phyloP scores from a whole-genome alignment of 2,888 invertebrate genomes.

The Ormyrus nitidulus region DNA sequence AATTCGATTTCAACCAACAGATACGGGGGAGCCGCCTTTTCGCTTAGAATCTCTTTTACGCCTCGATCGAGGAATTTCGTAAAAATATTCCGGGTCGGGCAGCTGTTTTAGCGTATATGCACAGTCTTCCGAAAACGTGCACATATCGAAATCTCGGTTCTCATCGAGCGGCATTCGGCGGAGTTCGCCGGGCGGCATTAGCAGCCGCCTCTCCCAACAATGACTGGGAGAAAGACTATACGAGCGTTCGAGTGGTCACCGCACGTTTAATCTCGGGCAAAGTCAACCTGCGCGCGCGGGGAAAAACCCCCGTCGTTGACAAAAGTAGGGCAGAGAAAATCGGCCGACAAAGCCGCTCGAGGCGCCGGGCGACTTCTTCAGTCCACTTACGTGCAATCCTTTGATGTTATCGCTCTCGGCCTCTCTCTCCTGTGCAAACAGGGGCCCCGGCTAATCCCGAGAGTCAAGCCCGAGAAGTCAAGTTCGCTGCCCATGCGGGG shows the following conservation, averaged over 20 bases:
- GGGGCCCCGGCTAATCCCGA: constrained; percentile 64
- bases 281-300: background rate
- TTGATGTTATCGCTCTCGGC: constrained; percentile 61
- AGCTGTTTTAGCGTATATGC: too few species aligned
- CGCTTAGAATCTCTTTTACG: too few species aligned
- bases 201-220: constrained; percentile 32
- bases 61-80: too few species aligned
- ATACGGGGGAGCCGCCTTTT: too few species aligned
- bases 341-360: background rate
- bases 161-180: background rate
- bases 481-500: constrained; percentile 50
- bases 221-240: background rate
- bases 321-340: background rate
- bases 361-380: constrained; percentile 2
- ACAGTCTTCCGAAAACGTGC: too few species aligned
- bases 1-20: too few species aligned
- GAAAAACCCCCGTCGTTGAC: background rate
- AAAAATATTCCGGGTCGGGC: too few species aligned
- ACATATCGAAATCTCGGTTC: too few species aligned
- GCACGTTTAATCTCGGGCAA: background rate
- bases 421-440: constrained; percentile 42
- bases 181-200: background rate
- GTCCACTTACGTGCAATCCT: constrained; percentile 58
- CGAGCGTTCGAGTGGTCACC: background rate
- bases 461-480: constrained; percentile 67